These are phyloP conservation scores for Thymallus thymallus DNA, from an alignment of 2,113 vertebrate genomes.

Conservation along the genomic window DNA sequence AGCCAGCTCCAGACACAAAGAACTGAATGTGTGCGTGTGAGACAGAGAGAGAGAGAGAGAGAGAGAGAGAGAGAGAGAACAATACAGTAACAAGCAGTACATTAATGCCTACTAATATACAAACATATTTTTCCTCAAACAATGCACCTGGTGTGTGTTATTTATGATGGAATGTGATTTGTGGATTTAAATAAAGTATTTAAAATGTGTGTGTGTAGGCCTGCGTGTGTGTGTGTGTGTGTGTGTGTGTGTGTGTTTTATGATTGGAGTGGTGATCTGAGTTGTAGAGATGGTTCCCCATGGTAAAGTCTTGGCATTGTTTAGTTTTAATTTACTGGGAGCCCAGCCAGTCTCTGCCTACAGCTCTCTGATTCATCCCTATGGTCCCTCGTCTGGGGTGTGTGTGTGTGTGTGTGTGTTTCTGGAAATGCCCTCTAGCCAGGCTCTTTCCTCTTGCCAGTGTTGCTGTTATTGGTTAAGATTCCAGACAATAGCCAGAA, in stretches of 20 bases:
- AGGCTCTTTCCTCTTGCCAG: slow-evolving; percentile 34
- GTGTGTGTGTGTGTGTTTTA: slow-evolving; percentile 8
- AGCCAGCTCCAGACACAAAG: slow-evolving; percentile 3
- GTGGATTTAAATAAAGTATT: neutral
- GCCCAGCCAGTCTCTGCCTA: slow-evolving; percentile 58
- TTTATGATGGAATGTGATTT: slow-evolving; percentile 4
- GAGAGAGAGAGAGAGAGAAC: slow-evolving; percentile 6
- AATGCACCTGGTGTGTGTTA: slow-evolving; percentile 42
- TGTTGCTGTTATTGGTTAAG: slow-evolving; percentile 50
- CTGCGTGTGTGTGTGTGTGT: neutral
- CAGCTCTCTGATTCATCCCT: slow-evolving; percentile 63
- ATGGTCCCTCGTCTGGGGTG: slow-evolving; percentile 31
- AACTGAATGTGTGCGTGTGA: slow-evolving; percentile 2
- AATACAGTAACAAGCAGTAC: neutral
- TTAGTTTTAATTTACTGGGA: slow-evolving; percentile 57
- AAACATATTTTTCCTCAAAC: slow-evolving; percentile 2
- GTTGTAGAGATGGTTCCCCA: slow-evolving; percentile 14
- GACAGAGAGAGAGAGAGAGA: neutral
- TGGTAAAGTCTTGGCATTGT: slow-evolving; percentile 31
- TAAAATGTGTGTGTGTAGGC: neutral
- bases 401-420: slow-evolving; percentile 39
- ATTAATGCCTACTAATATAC: slow-evolving; percentile 36
- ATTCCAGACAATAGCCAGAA: slow-evolving; percentile 33
- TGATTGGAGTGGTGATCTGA: slow-evolving; percentile 25
- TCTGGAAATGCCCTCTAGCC: slow-evolving; percentile 60